Base-by-base conservation (phyloP, 2,113 vertebrate species). In the Oryzias melastigma region DNA sequence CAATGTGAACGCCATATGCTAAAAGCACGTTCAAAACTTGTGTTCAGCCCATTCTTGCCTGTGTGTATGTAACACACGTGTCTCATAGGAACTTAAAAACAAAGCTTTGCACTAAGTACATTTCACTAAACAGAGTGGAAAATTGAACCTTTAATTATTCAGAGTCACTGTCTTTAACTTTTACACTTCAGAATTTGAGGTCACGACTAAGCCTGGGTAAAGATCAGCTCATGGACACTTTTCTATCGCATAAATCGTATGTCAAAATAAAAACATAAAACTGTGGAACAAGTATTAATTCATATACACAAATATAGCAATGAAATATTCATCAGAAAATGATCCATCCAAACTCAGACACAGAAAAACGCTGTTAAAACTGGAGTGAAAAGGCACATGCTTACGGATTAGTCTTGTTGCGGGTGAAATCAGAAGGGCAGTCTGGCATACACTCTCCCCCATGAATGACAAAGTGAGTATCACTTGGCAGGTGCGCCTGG, bases 391-490 rank as follows among this genome's bases (percentile, higher is more conserved):
- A 53, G 44, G 27, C 42, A 14, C 4, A 41, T 82, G 64, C 67
- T 90, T 89, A 98, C 97, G 94, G 95, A 67, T 94, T 92, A 68
- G 87, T 95, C 25, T 94, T 93, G 0, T 97, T 97, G 77, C 94
- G 95, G 48, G 93, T 96, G 85, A 95, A 98, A n/a, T 97, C 97
- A 0, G 95, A 94, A 14, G 97, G 97, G 52, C 97, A 99, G 42
- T 97, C 96, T 0, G 85, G 88, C 91, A 96, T 93, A 71, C 97
- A 99, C 77, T 98, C 95, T 0, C 96, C 95, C 0, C 92, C 90
- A 14, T 99, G 97, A 56, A 98, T 94, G 84, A 98, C 95, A 5
- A 97, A 98, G 77, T 94, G 93, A 0, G 81, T 77, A 5, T 95
- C 94, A 0, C 76, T 91, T 15, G 85, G 83, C 49, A 94, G 89